A percentile compares a stretch with the other conserved stretches of the same genome.
These are phyloP conservation scores for Brachyrhaphis roseni DNA, from an alignment of 2,797 vertebrate species.

Conservation along the genomic window DNA sequence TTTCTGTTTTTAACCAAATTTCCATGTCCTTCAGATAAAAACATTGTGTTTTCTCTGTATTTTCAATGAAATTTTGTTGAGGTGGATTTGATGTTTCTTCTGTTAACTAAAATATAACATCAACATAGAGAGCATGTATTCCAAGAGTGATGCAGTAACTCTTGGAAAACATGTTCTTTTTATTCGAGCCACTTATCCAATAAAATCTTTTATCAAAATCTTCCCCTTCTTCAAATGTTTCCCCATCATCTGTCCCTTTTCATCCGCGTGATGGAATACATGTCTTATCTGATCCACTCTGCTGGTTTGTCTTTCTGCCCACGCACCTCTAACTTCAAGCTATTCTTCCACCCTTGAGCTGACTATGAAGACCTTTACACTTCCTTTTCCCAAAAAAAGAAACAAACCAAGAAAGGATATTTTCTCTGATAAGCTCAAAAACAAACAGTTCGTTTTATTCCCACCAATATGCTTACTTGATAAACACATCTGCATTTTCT, in stretches of 20 bases:
- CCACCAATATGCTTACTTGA: neutral
- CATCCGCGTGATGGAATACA: slow-evolving; percentile 20
- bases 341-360: slow-evolving; percentile 5
- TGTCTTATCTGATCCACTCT: slow-evolving; percentile 43
- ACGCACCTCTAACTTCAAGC: slow-evolving; percentile 18
- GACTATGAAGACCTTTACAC: slow-evolving; percentile 3
- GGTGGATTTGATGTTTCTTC: neutral
- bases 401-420: neutral
- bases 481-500: neutral
- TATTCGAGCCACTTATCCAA: slow-evolving; percentile 26
- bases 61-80: neutral
- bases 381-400: neutral
- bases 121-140: slow-evolving; percentile 4
- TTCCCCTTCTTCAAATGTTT: slow-evolving; percentile 23
- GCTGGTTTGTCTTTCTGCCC: slow-evolving; percentile 25
- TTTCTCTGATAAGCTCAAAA: slow-evolving; percentile 6
- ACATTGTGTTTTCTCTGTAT: neutral
- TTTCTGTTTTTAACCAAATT: neutral
- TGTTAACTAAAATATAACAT: slow-evolving; percentile 15
- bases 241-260: slow-evolving; percentile 40
- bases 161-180: slow-evolving; percentile 6
- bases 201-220: slow-evolving; percentile 27
- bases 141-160: slow-evolving; percentile 6
- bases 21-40: neutral
- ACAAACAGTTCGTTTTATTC: slow-evolving; percentile 9